phyloP scores from a whole-genome alignment of 2,797 vertebrate genomes.

The Rhinoraja longicauda region DNA sequence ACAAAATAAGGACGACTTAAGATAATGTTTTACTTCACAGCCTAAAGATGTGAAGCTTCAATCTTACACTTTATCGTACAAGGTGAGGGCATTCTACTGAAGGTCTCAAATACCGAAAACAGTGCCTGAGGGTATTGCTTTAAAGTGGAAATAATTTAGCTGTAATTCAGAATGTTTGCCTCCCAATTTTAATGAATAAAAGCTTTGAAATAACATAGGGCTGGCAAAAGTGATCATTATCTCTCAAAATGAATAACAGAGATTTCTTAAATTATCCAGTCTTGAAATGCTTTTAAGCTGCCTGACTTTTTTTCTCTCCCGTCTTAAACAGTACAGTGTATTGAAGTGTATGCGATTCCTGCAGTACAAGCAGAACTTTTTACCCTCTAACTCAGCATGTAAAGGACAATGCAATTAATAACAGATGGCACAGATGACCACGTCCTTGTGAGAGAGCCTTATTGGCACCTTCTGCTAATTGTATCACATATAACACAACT shows the following conservation, averaged over 20 bases:
- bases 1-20: neutral
- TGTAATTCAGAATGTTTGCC: neutral
- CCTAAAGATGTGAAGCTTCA: neutral
- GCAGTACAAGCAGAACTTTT: conserved; percentile 57
- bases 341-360: conserved; percentile 58
- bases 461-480: conserved; percentile 91
- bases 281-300: conserved; percentile 18
- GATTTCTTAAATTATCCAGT: neutral
- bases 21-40: neutral
- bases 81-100: too few species aligned
- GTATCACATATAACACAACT: conserved; percentile 91
- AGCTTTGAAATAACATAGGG: neutral
- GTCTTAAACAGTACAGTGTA: conserved; percentile 47
- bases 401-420: conserved; percentile 87
- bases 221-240: neutral
- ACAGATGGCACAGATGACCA: conserved; percentile 85
- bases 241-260: neutral
- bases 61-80: neutral
- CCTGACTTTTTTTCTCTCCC: conserved; percentile 47
- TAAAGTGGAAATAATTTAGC: neutral
- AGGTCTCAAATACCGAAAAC: neutral
- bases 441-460: conserved; percentile 82
- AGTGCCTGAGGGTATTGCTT: neutral
- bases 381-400: conserved; percentile 63
- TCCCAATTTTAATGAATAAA: neutral